Base-by-base conservation (phyloP, 2,888 invertebrate genomes). In the Sarcophaga carnaria region DNA sequence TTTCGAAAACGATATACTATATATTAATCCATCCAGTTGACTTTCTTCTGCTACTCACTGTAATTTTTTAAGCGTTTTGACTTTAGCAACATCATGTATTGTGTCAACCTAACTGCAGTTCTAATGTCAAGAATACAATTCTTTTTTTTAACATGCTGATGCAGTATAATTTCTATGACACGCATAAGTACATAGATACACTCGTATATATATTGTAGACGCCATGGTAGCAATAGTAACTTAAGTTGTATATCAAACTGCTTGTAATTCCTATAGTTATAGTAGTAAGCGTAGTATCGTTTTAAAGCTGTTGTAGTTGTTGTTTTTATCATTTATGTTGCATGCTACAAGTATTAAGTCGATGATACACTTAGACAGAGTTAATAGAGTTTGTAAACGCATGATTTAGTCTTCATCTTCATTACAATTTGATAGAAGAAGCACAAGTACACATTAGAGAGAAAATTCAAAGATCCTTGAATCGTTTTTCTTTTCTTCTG, bases 241-340 rank as follows among this genome's bases (percentile, higher is more conserved):
- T 76, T 66, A 20, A 54, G 54, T 74, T 74, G 71, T 49, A 71
- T 71, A 64, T 64, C 71, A 64, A 45, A 37, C 71, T 22, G 47
- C 22, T 78, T 47, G 60, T 27, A 70, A 14, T 27, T 76, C 27
- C 66, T 76, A 49, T 6, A 20, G 20, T 20, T 20, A 20, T 14
- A 49, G 3, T 27, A 49, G 11, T 49, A 49, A 12, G 49, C 5
- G 49, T 49, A 12, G 49, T 11, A 49, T 12, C 49, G 49, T 49
- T 27, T 0, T 27, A 49, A 10, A 62, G 14, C 8, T 60, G n/a
- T 12, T 60, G 63, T 45, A 11, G 25, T 25, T 49, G 60, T 69
- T 20, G 12, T 49, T 54, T 8, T 71, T n/a, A n/a, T n/a, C n/a
- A 59, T 80, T 45, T 47, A 59, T 72, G 22, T 11, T 27, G 62